These are phyloP conservation scores for Rhadinocentrus ornatus DNA, from an alignment of 2,797 vertebrate species.

Conservation along the genomic window DNA sequence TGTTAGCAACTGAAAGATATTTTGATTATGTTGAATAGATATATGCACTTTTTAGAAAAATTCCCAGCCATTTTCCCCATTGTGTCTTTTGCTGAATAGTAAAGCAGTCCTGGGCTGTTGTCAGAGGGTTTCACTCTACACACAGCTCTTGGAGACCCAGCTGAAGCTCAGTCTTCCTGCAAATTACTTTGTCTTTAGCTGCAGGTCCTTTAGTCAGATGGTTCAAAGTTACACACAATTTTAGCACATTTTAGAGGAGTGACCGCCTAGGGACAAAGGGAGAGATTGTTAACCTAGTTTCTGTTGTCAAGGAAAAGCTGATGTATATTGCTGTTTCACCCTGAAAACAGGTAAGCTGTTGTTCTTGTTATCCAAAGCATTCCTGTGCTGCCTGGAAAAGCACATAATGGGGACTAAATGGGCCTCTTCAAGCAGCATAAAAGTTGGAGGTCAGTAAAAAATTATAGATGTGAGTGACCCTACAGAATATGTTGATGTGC, in stretches of 20 bases:
- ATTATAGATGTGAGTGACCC: conserved; percentile 31
- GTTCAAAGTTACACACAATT: conserved; percentile 53
- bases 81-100: conserved; percentile 31
- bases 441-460: conserved; percentile 33
- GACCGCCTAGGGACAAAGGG: conserved; percentile 40
- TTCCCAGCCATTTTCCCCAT: neutral
- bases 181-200: conserved; percentile 66
- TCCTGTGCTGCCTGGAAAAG: neutral
- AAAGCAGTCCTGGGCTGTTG: conserved; percentile 51
- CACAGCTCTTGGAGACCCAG: conserved; percentile 55
- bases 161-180: conserved; percentile 58
- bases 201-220: conserved; percentile 55
- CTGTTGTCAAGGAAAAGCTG: conserved; percentile 4
- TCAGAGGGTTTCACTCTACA: conserved; percentile 48
- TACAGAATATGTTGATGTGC: conserved; percentile 32
- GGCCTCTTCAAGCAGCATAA: conserved; percentile 1
- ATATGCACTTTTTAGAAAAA: conserved; percentile 19
- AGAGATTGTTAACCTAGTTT: conserved; percentile 53
- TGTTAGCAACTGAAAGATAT: neutral
- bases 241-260: conserved; percentile 23
- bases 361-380: conserved; percentile 1
- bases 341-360: conserved; percentile 27
- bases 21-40: neutral
- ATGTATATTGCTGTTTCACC: conserved; percentile 15
- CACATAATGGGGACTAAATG: neutral